Base-by-base conservation (phyloP, 2,113 vertebrate species). In the Craseonycteris thonglongyai region DNA sequence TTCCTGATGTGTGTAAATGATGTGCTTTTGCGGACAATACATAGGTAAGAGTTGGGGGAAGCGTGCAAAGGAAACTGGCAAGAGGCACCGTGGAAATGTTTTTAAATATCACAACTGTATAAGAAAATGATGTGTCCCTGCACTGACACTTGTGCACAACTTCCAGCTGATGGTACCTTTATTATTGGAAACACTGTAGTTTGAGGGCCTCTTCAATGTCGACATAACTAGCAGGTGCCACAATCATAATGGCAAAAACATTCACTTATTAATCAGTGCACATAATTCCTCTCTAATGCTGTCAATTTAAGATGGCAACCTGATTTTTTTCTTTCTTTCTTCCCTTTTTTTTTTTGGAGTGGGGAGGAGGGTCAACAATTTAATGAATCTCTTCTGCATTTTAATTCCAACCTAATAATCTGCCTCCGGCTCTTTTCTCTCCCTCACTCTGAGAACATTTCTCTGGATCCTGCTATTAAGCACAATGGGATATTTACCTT, bases 371-470 rank as follows among this genome's bases (percentile, higher is more conserved):
- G 98, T 98, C 98, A 98, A 98, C 97, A 98, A 98, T 98, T 98
- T 98, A 98, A 98, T 98, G 98, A 98, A 98, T 98, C 98, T 98
- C 11, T 96, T 98, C 98, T 98, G 98, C 98, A 97, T 98, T 98
- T 98, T 98, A 98, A 98, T 98, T 98, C 97, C 97, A 97, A 96
- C 97, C 98, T 98, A 98, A 98, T 98, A 98, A 98, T 98, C 95
- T 97, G 98, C 98, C 98, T 98, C 97, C 33, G 97, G 98, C 98
- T 98, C 90, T 98, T 98, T 97, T 97, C 95, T 94, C 96, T 97
- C 96, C 95, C 96, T 97, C 97, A 94, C 93, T 97, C 96, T 69
- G 93, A 91, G 92, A 94, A 88, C 47, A 26, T 97, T 95, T 97
- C 96, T 98, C 85, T 81, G 97, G 96, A 96, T 98, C 97, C 97